Evolutionary conservation across 2,113 vertebrate genomes (phyloP).

Genomic region (Gopherus flavomarginatus): DNA sequence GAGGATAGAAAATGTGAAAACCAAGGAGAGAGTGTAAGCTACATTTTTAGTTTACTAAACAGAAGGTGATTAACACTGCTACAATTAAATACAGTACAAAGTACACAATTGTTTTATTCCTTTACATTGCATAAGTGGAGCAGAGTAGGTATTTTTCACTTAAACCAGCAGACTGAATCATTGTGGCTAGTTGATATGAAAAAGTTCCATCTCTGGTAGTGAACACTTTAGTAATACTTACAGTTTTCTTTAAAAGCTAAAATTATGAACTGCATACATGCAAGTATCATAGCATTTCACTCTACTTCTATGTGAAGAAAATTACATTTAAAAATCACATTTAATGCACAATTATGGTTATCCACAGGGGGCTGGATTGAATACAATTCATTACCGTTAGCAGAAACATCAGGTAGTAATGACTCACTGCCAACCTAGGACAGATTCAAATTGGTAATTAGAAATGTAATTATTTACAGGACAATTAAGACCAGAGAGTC

Average conservation of each 20-base stretch:
- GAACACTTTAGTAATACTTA: not conserved
- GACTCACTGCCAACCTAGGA: not conserved
- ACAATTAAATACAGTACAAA: not conserved
- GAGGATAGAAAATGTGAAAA: not conserved
- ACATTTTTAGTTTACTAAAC: not conserved
- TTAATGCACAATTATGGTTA: not conserved
- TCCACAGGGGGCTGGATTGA: not conserved
- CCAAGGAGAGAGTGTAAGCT: not conserved
- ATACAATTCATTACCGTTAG: not conserved
- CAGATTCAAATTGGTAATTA: conserved; percentile 3
- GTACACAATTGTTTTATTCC: not conserved
- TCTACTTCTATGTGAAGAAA: not conserved
- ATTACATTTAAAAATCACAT: not conserved
- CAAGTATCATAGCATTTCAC: not conserved
- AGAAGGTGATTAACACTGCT: not conserved
- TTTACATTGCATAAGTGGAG: not conserved
- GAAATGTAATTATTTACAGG: not conserved
- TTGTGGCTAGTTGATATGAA: not conserved
- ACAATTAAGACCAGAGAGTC: not conserved
- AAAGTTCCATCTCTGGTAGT: not conserved
- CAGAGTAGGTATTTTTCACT: not conserved
- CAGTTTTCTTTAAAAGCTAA: not conserved
- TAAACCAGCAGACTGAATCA: not conserved
- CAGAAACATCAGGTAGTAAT: not conserved
- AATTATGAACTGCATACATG: not conserved